Evolutionary conservation across 2,888 invertebrate species (phyloP), one percentile per base, ranked within the genome.

Genomic region (Lasioglossum figueresi): DNA sequence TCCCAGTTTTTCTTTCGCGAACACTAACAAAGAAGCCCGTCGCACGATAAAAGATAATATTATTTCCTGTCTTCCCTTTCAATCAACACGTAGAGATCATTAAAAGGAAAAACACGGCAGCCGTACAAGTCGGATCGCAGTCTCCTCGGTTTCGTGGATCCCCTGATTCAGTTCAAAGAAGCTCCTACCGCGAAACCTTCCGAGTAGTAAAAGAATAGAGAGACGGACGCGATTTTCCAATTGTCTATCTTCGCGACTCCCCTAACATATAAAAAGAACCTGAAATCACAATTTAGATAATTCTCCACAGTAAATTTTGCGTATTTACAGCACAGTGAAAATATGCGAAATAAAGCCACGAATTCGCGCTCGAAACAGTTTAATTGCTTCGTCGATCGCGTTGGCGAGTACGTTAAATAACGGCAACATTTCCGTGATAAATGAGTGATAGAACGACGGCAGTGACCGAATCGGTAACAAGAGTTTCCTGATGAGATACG

Each of bases 241-340:
- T 71, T 86, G 80, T 19, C 45, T 75, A 80, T 87, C 79, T 68
- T 56, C 73, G 82, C 40, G 63, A 31, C 48, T 34, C 72, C 74
- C 14, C 31, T 16, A 16, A 31, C 16, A 2, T 4, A 16, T 16
- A 5, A 16, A 16, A 16, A 63, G 31, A 63, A 31, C 6, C 16
- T 16, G 16, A 2, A 31, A 5, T 10, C 3, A 16, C 6, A 5
- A 31, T 31, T 6, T 31, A 31, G 16, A 16, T 56, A 56, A 56
- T n/a, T 12, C 56, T 56, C n/a, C 1, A 56, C 4, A 12, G 12
- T 10, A 59, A 27, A 10, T 31, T 19, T 34, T 27, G 27, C 59
- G 0, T 27, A 14, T 59, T 52, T 27, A 14, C 59, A 14, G 27
- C 12, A 27, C 14, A 59, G 34, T 66, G 19, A 68, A 37, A 23